Evolutionary conservation across 2,797 vertebrate species (phyloP).

Genomic region (Atherinosoma microstoma): DNA sequence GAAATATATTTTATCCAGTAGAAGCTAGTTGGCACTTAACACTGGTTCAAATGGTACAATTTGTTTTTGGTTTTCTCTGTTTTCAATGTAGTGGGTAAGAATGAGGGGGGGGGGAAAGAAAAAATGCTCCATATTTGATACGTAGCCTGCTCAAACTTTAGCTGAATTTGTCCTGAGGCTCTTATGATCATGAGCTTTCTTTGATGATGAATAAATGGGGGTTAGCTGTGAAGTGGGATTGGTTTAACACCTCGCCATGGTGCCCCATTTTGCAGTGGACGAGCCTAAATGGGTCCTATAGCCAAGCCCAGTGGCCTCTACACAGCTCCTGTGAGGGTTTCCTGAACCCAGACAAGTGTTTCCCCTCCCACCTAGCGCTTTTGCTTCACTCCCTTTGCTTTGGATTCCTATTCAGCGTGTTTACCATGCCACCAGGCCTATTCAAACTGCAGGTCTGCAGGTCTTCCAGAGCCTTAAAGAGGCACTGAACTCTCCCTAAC

Average conservation of each 20-base stretch:
- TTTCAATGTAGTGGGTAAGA: neutral
- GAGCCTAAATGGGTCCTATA: conserved; percentile 64
- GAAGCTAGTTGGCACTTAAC: neutral
- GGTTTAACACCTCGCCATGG: conserved; percentile 73
- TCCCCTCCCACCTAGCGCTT: conserved; percentile 71
- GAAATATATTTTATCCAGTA: neutral
- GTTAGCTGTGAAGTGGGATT: conserved; percentile 72
- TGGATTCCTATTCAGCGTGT: conserved; percentile 73
- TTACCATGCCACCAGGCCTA: conserved; percentile 78
- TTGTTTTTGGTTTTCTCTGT: neutral
- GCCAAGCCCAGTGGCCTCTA: conserved; percentile 71
- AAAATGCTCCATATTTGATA: conserved; percentile 41
- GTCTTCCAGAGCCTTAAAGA: conserved; percentile 76
- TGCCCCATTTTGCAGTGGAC: conserved; percentile 48
- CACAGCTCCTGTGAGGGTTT: conserved; percentile 76
- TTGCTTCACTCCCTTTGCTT: conserved; percentile 73
- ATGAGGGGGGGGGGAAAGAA: neutral
- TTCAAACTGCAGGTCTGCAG: conserved; percentile 73
- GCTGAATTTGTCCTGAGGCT: conserved; percentile 20
- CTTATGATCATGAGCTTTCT: conserved; percentile 39
- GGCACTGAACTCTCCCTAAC: conserved; percentile 81
- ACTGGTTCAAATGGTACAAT: neutral
- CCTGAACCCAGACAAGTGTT: conserved; percentile 82
- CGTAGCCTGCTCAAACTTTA: conserved; percentile 15
- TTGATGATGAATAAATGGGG: conserved; percentile 58